phyloP scores from a whole-genome alignment of 2,797 vertebrate genomes.

The Schizothorax lantsangensis region DNA sequence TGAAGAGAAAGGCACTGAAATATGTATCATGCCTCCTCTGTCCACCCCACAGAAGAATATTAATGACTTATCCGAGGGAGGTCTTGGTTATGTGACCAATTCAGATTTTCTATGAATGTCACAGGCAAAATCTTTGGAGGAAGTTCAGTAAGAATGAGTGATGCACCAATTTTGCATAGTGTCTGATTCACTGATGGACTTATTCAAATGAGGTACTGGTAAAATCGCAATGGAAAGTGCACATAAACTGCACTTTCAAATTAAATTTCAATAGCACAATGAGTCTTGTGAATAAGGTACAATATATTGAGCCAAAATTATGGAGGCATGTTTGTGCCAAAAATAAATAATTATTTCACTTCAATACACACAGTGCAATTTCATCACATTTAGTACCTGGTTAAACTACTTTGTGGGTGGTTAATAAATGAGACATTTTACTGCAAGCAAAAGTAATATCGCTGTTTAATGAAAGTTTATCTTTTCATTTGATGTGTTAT shows the following conservation, averaged over 20 bases:
- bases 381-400: background rate
- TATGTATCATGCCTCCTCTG: slow-evolving; percentile 11
- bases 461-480: background rate
- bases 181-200: background rate
- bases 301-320: background rate
- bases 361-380: background rate
- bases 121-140: background rate
- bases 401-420: background rate
- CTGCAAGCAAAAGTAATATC: background rate
- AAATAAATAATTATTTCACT: background rate
- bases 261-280: background rate
- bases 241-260: background rate
- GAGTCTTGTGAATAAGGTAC: background rate
- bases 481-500: background rate
- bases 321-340: background rate
- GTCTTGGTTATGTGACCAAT: slow-evolving; percentile 14
- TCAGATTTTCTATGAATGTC: background rate
- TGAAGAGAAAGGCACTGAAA: slow-evolving; percentile 36
- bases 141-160: background rate
- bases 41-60: slow-evolving; percentile 19
- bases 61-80: background rate
- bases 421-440: background rate
- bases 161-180: background rate
- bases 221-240: background rate
- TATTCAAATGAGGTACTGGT: background rate